Conservation (phyloP, 1,140 invertebrate species). For the Leptopilina clavipes region DNA sequence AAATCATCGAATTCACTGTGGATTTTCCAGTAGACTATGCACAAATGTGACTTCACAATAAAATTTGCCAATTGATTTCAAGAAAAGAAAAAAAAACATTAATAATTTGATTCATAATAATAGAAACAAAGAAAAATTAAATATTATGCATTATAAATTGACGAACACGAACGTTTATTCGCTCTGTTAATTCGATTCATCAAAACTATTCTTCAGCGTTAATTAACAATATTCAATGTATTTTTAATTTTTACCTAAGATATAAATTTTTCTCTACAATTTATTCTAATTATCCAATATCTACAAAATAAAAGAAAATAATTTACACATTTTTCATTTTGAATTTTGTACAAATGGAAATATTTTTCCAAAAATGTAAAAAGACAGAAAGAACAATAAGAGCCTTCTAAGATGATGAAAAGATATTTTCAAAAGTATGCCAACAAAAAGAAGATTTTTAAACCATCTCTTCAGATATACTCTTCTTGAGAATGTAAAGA, state of each 20-base stretch:
- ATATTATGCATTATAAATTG: too few relatives aligned
- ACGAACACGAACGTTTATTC: too few relatives aligned
- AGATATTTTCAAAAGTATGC: background rate
- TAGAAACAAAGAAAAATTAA: too few relatives aligned
- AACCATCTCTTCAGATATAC: background rate
- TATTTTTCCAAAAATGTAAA: background rate
- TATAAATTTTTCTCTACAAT: too few relatives aligned
- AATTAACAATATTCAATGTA: too few relatives aligned
- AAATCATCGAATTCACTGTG: constrained; percentile 12
- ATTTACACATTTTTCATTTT: background rate
- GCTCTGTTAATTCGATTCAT: too few relatives aligned
- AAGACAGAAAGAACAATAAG: background rate
- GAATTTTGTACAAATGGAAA: background rate
- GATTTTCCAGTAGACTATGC: constrained; percentile 15
- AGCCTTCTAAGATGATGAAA: constrained; percentile 15
- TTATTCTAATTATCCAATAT: too few relatives aligned
- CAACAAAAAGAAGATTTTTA: background rate
- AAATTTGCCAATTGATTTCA: background rate
- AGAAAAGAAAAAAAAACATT: background rate
- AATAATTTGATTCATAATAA: too few relatives aligned
- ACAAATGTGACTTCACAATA: constrained; percentile 13
- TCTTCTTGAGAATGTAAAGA: background rate
- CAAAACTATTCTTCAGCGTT: too few relatives aligned
- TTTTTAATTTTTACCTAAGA: too few relatives aligned
- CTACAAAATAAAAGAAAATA: too few relatives aligned